Percentiles rank a stretch among this genome's conserved stretches.
Evolutionary conservation across 2,888 invertebrate species (phyloP).

Genomic region (Tortrix viridana): DNA sequence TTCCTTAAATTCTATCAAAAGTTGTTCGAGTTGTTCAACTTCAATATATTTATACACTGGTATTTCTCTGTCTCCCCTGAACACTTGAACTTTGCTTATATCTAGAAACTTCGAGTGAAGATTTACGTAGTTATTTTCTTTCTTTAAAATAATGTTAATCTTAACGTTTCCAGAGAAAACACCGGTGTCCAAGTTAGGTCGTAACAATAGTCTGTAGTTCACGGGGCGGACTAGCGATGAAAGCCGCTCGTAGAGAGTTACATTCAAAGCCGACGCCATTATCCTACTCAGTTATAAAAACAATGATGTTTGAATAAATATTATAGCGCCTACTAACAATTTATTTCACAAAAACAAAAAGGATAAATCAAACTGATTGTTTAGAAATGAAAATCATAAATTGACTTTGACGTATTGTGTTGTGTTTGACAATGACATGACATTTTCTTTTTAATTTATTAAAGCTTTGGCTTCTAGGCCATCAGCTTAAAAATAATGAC

Average conservation of each 20-base stretch:
- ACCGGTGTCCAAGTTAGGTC: conserved; percentile 61
- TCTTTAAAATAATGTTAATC: conserved; percentile 66
- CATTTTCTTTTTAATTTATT: too few relatives aligned
- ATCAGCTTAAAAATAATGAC: too few relatives aligned
- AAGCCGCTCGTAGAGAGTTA: conserved; percentile 61
- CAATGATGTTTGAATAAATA: not conserved
- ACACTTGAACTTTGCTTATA: conserved; percentile 71
- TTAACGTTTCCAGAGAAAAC: conserved; percentile 65
- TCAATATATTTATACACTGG: conserved; percentile 59
- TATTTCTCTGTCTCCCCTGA: conserved; percentile 53
- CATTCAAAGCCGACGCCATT: conserved; percentile 48
- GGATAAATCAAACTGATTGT: too few relatives aligned
- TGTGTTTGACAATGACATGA: too few relatives aligned
- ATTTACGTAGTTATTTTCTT: conserved; percentile 70
- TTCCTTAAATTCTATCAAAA: conserved; percentile 61
- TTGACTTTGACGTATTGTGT: too few relatives aligned
- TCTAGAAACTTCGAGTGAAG: conserved; percentile 85
- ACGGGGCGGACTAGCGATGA: conserved; percentile 61
- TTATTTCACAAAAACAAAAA: conserved; percentile 5
- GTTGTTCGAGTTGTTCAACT: conserved; percentile 64
- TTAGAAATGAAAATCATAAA: too few relatives aligned
- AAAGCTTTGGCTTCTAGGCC: too few relatives aligned
- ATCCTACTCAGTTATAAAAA: conserved; percentile 18
- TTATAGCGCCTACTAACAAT: not conserved
- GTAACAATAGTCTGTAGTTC: conserved; percentile 66